phyloP scores from a whole-genome alignment of 2,113 vertebrate species.

The Centropus bengalensis region DNA sequence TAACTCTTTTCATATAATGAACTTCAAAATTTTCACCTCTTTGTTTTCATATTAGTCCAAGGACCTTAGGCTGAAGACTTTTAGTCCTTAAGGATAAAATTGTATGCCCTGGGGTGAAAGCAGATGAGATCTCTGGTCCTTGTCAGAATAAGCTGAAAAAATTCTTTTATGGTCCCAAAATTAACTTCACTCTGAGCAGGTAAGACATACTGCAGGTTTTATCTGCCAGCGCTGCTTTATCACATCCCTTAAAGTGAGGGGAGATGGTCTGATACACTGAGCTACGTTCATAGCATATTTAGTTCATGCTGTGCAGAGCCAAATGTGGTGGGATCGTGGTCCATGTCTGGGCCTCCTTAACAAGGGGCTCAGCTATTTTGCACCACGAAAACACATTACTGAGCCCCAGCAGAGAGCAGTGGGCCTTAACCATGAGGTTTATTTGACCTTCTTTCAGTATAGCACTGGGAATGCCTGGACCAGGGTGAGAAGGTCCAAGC shows the following conservation, averaged over 20 bases:
- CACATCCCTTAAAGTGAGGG: not conserved
- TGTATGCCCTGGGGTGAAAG: not conserved
- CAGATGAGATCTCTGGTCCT: not conserved
- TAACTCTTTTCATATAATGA: not conserved
- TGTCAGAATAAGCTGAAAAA: not conserved
- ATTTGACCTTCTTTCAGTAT: not conserved
- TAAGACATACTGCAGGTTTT: not conserved
- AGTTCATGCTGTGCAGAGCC: not conserved
- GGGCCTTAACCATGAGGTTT: not conserved
- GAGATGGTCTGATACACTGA: not conserved
- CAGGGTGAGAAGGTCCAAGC: no score
- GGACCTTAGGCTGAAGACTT: not conserved
- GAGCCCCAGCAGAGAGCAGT: not conserved
- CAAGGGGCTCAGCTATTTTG: fast-evolving
- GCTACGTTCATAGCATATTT: not conserved
- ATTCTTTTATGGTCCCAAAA: not conserved
- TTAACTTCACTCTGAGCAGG: not conserved
- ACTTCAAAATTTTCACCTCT: not conserved
- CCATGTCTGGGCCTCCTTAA: not conserved
- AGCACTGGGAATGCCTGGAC: not conserved
- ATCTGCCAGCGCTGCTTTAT: not conserved
- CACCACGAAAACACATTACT: not conserved
- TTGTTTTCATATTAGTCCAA: not conserved
- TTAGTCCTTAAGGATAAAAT: not conserved
- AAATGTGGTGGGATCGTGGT: not conserved